These are phyloP conservation scores for Magallana angulata DNA, from an alignment of 1,140 invertebrate species.

Conservation along the genomic window DNA sequence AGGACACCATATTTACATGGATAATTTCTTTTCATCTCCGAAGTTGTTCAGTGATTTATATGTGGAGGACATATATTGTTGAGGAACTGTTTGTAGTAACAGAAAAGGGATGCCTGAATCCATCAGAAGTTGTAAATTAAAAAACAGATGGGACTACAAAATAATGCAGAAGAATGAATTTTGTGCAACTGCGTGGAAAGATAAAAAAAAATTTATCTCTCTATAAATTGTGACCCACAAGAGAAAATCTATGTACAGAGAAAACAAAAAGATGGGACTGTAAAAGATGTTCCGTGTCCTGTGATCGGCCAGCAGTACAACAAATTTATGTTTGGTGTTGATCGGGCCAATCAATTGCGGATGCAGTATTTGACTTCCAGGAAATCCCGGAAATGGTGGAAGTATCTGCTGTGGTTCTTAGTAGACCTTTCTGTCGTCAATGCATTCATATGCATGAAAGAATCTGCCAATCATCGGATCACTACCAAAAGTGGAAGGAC, in stretches of 20 bases:
- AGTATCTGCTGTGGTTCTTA: slow-evolving; percentile 51
- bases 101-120: slow-evolving; percentile 36
- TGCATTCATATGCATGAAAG: slow-evolving; percentile 42
- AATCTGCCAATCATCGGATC: not conserved
- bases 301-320: slow-evolving; percentile 32
- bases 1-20: slow-evolving; percentile 40
- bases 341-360: slow-evolving; percentile 41
- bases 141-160: slow-evolving; percentile 1
- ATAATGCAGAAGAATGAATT: slow-evolving; percentile 33
- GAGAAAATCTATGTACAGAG: slow-evolving; percentile 23
- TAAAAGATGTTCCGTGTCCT: slow-evolving; percentile 38
- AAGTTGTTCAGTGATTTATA: slow-evolving; percentile 22
- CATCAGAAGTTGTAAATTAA: slow-evolving; percentile 24
- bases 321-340: slow-evolving; percentile 52
- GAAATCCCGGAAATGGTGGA: slow-evolving; percentile 49
- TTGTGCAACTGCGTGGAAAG: slow-evolving; percentile 55
- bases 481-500: not conserved
- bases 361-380: slow-evolving; percentile 39
- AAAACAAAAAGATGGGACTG: slow-evolving; percentile 57
- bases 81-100: slow-evolving; percentile 20
- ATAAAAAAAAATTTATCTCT: slow-evolving; percentile 51
- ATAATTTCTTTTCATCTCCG: slow-evolving; percentile 43
- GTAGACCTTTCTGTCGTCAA: slow-evolving; percentile 45
- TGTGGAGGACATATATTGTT: slow-evolving; percentile 8
- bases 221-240: slow-evolving; percentile 43